These are phyloP conservation scores for Drosophila bifasciata DNA, from an alignment of 1,140 invertebrate species.

Conservation along the genomic window DNA sequence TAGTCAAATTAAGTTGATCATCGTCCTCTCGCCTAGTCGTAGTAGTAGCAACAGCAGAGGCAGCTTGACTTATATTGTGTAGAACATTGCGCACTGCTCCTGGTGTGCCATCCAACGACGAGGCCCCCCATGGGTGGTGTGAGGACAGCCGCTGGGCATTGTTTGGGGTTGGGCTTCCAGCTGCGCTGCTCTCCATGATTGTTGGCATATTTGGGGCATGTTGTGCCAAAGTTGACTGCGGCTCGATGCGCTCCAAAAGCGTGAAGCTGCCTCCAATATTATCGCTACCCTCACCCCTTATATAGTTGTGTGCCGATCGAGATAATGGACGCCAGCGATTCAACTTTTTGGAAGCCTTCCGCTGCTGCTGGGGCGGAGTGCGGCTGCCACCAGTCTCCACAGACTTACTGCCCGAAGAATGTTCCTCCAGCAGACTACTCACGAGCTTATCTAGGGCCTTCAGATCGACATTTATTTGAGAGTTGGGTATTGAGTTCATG, in stretches of 20 bases:
- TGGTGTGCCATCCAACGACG: slow-evolving; percentile 61
- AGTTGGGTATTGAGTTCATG: slow-evolving; percentile 76
- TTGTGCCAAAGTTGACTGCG: slow-evolving; percentile 32
- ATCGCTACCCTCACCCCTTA: slow-evolving; percentile 35
- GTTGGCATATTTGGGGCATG: slow-evolving; percentile 76
- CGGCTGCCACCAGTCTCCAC: slow-evolving; percentile 43
- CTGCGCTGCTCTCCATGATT: slow-evolving; percentile 78
- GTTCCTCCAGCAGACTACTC: slow-evolving; percentile 73
- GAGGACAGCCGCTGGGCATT: slow-evolving; percentile 47
- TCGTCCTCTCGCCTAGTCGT: slow-evolving; percentile 42
- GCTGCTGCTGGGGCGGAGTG: slow-evolving; percentile 61
- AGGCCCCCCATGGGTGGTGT: slow-evolving; percentile 56
- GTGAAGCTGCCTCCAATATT: slow-evolving; percentile 49
- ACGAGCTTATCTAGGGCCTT: slow-evolving; percentile 79
- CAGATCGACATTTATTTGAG: slow-evolving; percentile 75
- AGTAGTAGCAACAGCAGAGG: slow-evolving; percentile 2
- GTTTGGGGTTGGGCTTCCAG: slow-evolving; percentile 40
- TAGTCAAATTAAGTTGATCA: slow-evolving; percentile 73
- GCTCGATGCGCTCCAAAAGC: slow-evolving; percentile 56
- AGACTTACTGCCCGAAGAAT: slow-evolving; percentile 35
- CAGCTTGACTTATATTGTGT: slow-evolving; percentile 42
- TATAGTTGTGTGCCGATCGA: slow-evolving; percentile 73
- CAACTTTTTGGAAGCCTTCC: slow-evolving; percentile 69
- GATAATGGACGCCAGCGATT: slow-evolving; percentile 78
- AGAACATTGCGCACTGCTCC: slow-evolving; percentile 57